Evolutionary conservation across 1,140 invertebrate genomes (phyloP), one percentile per base, ranked within the genome.

Genomic region (Pomacea maculata): DNA sequence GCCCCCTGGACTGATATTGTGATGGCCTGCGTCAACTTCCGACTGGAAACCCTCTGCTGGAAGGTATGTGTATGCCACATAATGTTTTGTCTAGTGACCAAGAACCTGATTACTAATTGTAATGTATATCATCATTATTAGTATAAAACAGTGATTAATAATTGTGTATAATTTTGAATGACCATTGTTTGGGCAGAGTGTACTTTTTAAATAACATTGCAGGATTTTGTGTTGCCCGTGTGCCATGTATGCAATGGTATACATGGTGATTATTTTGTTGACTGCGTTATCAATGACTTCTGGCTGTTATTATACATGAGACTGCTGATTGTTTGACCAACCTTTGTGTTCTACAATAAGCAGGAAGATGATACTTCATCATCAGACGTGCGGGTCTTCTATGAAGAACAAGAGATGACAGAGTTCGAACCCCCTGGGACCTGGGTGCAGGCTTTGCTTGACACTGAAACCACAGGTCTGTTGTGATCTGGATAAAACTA

Each of bases 1-100:
- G 85, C 88, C 61, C 87, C 88, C 5, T 89, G 88, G 87, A 86
- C 86, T 19, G 88, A 89, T 52, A 64, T 89, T 21, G 85, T 89
- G 21, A 73, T 83, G 57, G 85, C 85, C 15, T 88, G 87, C 79
- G 83, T 88, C 55, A 81, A 88, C 68, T 86, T 86, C 80, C 86
- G 80, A 55, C 17, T 89, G 55, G 21, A 80, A 19, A 77, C 57
- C n/a, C 80, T 85, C n/a, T 72, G 70, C 11, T 80, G 82, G 64
- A 77, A 82, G 71, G 57, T 80, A 19, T n/a, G 45, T 55, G 7
- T 76, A 12, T 63, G 57, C 25, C 65, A 63, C 11, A 34, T 72
- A 54, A 45, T 45, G 34, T 45, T 45, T 45, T 4, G 34, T 4
- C 34, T 45, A 45, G 34, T 45, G 34, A 45, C 34, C 34, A 45